These are phyloP conservation scores for Crocuta crocuta DNA, from an alignment of 2,113 vertebrate genomes.

Conservation along the genomic window DNA sequence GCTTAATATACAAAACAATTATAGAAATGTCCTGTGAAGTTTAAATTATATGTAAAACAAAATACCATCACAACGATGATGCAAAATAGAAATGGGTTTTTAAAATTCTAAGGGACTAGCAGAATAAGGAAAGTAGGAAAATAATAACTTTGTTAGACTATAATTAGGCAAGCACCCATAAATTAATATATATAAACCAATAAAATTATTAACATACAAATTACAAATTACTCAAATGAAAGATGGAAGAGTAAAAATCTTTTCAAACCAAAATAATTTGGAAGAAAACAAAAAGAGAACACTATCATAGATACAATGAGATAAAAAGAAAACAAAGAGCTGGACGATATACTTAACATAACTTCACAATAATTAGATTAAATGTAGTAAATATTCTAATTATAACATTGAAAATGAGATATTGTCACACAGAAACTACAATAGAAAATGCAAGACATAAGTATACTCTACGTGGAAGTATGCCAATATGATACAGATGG, in stretches of 20 bases:
- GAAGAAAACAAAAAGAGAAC: not conserved
- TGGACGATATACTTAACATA: not conserved
- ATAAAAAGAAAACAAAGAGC: not conserved
- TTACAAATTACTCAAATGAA: not conserved
- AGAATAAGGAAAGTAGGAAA: not conserved
- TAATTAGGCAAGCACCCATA: not conserved
- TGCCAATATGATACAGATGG: not conserved
- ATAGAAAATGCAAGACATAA: not conserved
- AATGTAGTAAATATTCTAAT: not conserved
- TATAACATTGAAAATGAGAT: not conserved
- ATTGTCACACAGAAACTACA: not conserved
- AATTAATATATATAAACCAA: not conserved
- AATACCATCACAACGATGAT: not conserved
- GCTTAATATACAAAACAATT: not conserved
- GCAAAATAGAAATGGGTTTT: not conserved
- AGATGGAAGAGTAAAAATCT: not conserved
- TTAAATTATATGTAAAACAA: not conserved
- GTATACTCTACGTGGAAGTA: not conserved
- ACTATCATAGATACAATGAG: not conserved
- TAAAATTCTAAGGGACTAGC: not conserved
- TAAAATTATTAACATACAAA: not conserved
- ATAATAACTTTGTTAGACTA: not conserved
- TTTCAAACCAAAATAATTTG: not conserved
- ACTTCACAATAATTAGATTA: not conserved
- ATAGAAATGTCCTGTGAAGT: not conserved